A percentile compares a stretch with the other conserved stretches of the same genome.
These are phyloP conservation scores for Gobius niger DNA, from an alignment of 2,113 vertebrate species.

Conservation along the genomic window DNA sequence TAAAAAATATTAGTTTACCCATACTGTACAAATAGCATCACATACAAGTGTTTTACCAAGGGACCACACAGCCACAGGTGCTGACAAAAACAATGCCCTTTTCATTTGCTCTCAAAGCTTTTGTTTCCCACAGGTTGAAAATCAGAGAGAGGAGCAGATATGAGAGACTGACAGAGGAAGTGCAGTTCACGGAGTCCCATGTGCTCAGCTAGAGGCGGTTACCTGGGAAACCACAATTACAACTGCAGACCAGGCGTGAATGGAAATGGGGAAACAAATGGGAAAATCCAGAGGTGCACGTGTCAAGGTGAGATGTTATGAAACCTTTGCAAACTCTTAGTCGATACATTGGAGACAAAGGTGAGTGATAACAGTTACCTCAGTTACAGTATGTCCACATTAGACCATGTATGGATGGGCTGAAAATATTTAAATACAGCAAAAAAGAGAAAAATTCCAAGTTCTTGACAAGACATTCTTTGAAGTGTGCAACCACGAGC, in stretches of 20 bases:
- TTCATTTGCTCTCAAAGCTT: neutral
- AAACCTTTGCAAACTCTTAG: neutral
- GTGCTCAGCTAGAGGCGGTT: conserved; percentile 18
- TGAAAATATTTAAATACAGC: no score
- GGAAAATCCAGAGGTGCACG: neutral
- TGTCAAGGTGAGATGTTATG: conserved; percentile 14
- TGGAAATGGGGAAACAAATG: neutral
- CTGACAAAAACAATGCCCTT: neutral
- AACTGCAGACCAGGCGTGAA: conserved; percentile 22
- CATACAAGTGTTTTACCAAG: neutral
- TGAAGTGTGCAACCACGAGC: no score
- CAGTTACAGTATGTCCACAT: no score
- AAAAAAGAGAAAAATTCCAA: no score
- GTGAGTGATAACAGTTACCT: no score
- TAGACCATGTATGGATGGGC: no score
- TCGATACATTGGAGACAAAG: no score
- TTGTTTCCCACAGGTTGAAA: neutral
- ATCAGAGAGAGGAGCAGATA: neutral
- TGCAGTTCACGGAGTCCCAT: conserved; percentile 25
- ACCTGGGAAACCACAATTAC: conserved; percentile 40
- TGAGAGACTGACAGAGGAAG: conserved; percentile 25
- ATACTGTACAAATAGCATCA: neutral
- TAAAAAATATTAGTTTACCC: no score
- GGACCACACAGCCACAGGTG: neutral
- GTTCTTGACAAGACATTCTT: no score